phyloP scores from a whole-genome alignment of 2,888 invertebrate species.

The Rhingia campestris region DNA sequence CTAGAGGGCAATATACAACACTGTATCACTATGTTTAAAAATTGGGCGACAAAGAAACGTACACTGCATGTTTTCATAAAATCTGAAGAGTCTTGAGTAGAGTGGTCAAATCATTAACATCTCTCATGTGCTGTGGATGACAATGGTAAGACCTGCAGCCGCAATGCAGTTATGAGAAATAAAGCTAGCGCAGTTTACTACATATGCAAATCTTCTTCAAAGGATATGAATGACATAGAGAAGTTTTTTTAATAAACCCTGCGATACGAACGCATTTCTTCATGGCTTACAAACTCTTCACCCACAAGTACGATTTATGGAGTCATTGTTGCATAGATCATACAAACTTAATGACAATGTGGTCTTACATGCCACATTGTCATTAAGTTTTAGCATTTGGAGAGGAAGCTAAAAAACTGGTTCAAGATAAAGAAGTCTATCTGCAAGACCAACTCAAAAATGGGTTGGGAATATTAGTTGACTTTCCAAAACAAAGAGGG shows the following conservation, averaged over 20 bases:
- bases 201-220: slow-evolving; percentile 35
- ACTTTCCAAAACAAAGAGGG: slow-evolving; percentile 18
- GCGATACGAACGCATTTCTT: slow-evolving; percentile 13
- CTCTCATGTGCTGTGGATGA: too few species aligned
- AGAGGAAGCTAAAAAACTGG: background rate
- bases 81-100: too few species aligned
- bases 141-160: too few species aligned
- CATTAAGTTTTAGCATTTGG: too few species aligned
- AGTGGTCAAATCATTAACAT: too few species aligned
- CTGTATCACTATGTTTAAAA: too few species aligned
- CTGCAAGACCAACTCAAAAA: slow-evolving; percentile 15
- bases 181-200: slow-evolving; percentile 25
- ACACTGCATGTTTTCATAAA: too few species aligned
- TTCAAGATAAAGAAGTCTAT: background rate
- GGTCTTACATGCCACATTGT: too few species aligned
- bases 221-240: slow-evolving; percentile 29
- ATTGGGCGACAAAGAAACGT: too few species aligned
- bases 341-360: slow-evolving; percentile 33
- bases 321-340: slow-evolving; percentile 15
- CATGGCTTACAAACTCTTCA: slow-evolving; percentile 35
- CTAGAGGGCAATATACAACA: too few species aligned
- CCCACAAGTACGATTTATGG: slow-evolving; percentile 23
- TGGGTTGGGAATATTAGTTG: slow-evolving; percentile 13
- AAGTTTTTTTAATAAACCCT: slow-evolving; percentile 19
- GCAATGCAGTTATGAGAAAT: too few species aligned